Evolutionary conservation across 2,888 invertebrate genomes (phyloP), one percentile per base, ranked within the genome.

Genomic region (Cantharis rustica): DNA sequence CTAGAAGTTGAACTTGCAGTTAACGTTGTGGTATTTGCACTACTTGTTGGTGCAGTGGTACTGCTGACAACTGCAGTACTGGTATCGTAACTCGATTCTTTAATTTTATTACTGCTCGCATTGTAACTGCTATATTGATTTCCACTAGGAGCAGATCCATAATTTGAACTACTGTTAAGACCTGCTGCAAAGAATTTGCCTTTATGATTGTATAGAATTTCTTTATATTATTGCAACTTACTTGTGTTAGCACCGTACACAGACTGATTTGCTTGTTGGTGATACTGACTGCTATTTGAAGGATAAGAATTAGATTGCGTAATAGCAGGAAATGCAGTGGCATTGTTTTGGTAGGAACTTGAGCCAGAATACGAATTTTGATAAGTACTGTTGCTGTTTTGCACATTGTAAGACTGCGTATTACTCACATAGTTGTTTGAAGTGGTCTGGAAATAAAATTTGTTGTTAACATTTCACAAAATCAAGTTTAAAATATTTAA

Each of bases 51-150:
- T 23, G 87, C 84, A 15, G 86, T 84, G n/a, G 83, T 81, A 75
- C 85, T 84, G 76, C 81, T 86, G 64, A 83, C 84, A 13, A 84
- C 83, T n/a, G 86, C 81, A 62, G 84, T 84, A 66, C 83, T 79
- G 75, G 80, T 82, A 63, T 86, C 86, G 63, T 85, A 86, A 20
- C 81, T 80, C 23, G 81, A 81, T 62, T 87, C 88, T 74, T 87
- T 87, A 15, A 87, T 80, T 80, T 88, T 88, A 79, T 85, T 88
- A 73, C 81, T 84, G 68, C 84, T 81, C 70, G 87, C 84, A 79
- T 83, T 86, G 82, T 88, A 88, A 79, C 85, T 88, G 79, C 87
- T 88, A 81, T 89, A 88, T 77, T 88, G 88, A 79, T 84, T 85
- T 47, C 86, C 77, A 69, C 80, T 82, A 27, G 83, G 83, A 17